Conservation (phyloP, 2,113 vertebrate species). For the Myrmecobius fasciatus region DNA sequence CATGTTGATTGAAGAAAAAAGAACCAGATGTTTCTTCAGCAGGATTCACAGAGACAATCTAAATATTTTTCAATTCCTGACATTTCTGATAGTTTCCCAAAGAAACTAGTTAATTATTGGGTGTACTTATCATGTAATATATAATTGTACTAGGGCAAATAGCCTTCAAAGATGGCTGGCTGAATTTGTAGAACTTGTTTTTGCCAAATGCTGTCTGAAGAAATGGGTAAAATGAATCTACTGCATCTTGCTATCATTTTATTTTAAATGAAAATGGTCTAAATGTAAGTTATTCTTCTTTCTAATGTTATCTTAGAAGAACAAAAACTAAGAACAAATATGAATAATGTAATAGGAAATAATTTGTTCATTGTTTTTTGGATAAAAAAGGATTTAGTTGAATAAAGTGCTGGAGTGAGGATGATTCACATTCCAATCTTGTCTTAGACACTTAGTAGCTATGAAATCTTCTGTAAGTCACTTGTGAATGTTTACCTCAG, state of each 20-base stretch:
- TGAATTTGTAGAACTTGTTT: conserved; percentile 70
- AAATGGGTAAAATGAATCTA: conserved; percentile 80
- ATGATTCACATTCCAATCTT: neutral
- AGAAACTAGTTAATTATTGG: conserved; percentile 84
- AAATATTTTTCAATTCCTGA: conserved; percentile 82
- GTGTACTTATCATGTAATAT: conserved; percentile 81
- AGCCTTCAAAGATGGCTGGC: conserved; percentile 79
- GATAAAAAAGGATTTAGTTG: neutral
- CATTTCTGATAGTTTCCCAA: conserved; percentile 81
- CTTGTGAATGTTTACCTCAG: neutral
- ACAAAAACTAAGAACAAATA: conserved; percentile 76
- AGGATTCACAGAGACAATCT: conserved; percentile 80
- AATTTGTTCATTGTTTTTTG: conserved; percentile 66
- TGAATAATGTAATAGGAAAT: conserved; percentile 80
- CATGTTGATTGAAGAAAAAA: conserved; percentile 86
- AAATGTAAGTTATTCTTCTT: conserved; percentile 50
- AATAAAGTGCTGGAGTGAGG: neutral
- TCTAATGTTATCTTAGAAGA: conserved; percentile 71
- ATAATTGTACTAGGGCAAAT: conserved; percentile 82
- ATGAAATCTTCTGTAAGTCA: neutral
- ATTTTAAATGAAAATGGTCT: conserved; percentile 77
- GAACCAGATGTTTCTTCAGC: conserved; percentile 85
- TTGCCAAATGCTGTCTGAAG: conserved; percentile 79
- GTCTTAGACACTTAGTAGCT: neutral
- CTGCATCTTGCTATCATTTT: conserved; percentile 76